Evolutionary conservation across 2,113 vertebrate genomes (phyloP).

Genomic region (cattle (Bos taurus)): DNA sequence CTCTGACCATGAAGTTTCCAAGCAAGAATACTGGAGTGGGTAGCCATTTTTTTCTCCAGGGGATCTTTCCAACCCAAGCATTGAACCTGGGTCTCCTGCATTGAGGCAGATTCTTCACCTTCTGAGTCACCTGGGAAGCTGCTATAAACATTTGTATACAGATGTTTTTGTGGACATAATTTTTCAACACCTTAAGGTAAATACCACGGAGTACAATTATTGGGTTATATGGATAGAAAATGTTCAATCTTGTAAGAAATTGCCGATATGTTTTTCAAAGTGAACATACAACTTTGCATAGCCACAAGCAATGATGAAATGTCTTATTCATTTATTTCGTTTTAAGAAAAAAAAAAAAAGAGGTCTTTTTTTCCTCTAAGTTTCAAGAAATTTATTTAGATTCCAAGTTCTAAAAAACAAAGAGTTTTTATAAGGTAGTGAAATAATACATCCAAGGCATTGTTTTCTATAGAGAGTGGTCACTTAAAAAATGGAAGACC

Average conservation of each 20-base stretch:
- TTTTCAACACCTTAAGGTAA: not conserved
- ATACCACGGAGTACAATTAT: not conserved
- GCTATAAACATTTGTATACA: not conserved
- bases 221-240: not conserved
- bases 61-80: not conserved
- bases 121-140: not conserved
- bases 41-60: not conserved
- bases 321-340: not conserved
- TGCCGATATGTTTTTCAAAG: not conserved
- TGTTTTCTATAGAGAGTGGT: not conserved
- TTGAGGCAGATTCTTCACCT: not conserved
- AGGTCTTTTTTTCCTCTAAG: not conserved
- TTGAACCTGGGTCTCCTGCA: not conserved
- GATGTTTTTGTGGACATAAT: not conserved
- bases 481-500: not conserved
- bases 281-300: not conserved
- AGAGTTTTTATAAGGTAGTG: not conserved
- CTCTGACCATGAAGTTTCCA: not conserved
- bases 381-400: not conserved
- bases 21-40: not conserved
- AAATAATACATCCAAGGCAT: not conserved
- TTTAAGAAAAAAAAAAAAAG: not conserved
- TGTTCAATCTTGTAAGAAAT: not conserved
- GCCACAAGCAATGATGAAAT: not conserved
- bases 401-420: not conserved